phyloP scores from a whole-genome alignment of 2,113 vertebrate species.

The Girardinichthys multiradiatus region DNA sequence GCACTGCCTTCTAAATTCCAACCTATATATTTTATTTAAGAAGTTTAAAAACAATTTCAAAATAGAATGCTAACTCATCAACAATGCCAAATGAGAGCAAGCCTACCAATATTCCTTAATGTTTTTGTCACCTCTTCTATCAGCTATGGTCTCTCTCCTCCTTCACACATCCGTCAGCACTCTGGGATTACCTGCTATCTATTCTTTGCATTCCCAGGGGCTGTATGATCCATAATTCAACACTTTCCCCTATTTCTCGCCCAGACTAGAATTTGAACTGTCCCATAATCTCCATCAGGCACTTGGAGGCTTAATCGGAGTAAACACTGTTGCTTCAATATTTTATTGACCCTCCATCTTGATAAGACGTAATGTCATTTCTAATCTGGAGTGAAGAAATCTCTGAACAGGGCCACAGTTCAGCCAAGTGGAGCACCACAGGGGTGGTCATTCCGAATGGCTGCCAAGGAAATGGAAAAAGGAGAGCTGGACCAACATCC shows the following conservation, averaged over 20 bases:
- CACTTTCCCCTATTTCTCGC: constrained; percentile 67
- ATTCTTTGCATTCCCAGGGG: constrained; percentile 70
- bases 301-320: constrained; percentile 74
- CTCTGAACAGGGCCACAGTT: constrained; percentile 44
- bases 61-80: constrained; percentile 26
- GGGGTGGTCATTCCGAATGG: constrained; percentile 49
- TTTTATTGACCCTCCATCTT: constrained; percentile 73
- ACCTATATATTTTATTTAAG: constrained; percentile 10
- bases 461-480: constrained; percentile 4
- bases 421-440: constrained; percentile 19
- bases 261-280: constrained; percentile 73
- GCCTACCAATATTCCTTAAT: constrained; percentile 44
- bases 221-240: constrained; percentile 77
- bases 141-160: constrained; percentile 48
- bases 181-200: constrained; percentile 76
- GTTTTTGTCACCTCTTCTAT: constrained; percentile 58
- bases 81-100: constrained; percentile 44
- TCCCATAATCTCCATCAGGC: constrained; percentile 72
- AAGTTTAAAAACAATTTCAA: constrained; percentile 14
- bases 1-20: not conserved
- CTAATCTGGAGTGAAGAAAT: constrained; percentile 67
- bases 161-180: constrained; percentile 59
- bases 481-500: constrained; percentile 22
- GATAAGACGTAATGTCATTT: constrained; percentile 76
- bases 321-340: constrained; percentile 78